These are phyloP conservation scores for Silurus aristotelis DNA, from an alignment of 2,797 vertebrate species.

Conservation along the genomic window DNA sequence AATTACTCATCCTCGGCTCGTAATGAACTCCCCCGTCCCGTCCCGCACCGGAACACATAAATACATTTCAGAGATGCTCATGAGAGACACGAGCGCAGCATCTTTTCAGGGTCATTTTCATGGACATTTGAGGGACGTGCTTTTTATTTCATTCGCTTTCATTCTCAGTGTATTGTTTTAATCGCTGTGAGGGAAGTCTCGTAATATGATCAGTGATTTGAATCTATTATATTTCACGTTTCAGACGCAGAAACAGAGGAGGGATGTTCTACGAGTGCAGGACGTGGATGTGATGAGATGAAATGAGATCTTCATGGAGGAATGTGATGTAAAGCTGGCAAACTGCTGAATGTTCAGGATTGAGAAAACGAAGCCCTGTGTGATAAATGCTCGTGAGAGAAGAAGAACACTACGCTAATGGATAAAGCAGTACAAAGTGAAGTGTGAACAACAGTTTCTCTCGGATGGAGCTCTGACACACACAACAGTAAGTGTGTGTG, in stretches of 20 bases:
- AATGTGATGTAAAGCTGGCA: not conserved
- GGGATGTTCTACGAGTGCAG: not conserved
- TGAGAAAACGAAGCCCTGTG: not conserved
- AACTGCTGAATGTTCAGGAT: not conserved
- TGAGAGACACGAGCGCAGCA: not conserved
- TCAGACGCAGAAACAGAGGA: not conserved
- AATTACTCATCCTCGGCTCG: not conserved
- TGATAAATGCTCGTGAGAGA: not conserved
- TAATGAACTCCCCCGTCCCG: not conserved
- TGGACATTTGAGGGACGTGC: not conserved
- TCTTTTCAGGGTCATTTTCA: not conserved
- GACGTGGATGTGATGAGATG: not conserved
- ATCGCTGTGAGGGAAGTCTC: not conserved
- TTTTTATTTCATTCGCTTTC: not conserved
- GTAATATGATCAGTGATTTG: not conserved
- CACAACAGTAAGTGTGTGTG: slow-evolving; percentile 42
- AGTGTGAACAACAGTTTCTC: slow-evolving; percentile 24
- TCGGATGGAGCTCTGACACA: slow-evolving; percentile 32
- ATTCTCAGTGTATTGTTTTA: not conserved
- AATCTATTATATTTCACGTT: not conserved
- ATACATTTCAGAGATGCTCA: not conserved
- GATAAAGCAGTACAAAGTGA: slow-evolving; percentile 5
- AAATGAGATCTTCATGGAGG: no score
- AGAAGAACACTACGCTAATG: slow-evolving; percentile 5
- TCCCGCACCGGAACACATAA: not conserved